Conservation (phyloP, 2,888 invertebrate genomes). For the Apamea crenata region DNA sequence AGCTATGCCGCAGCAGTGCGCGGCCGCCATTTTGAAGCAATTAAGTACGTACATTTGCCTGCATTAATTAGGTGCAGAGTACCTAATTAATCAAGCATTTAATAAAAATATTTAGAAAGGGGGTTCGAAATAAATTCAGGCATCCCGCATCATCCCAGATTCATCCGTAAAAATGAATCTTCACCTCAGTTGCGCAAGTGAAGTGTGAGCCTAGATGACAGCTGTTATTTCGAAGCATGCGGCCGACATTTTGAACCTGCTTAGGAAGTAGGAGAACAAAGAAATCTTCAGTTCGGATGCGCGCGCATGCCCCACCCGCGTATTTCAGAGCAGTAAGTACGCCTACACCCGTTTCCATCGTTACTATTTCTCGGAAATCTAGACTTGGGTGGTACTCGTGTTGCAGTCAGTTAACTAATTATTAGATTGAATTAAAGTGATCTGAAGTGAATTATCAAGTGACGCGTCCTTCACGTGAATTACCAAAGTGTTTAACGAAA, state of each 20-base stretch:
- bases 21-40: conserved; percentile 38
- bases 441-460: background rate
- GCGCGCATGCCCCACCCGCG: conserved; percentile 35
- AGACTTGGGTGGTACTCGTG: background rate
- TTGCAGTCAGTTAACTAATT: background rate
- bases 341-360: conserved; percentile 28
- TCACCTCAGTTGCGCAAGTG: background rate
- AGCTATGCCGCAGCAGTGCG: background rate
- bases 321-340: background rate
- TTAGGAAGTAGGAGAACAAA: background rate
- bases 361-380: conserved; percentile 47
- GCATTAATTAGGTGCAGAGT: background rate
- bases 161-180: background rate
- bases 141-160: background rate
- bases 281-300: conserved; percentile 19
- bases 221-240: background rate
- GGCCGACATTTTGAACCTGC: conserved; percentile 16
- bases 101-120: background rate
- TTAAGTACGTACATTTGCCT: background rate
- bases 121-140: background rate
- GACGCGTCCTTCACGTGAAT: background rate
- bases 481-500: background rate
- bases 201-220: background rate
- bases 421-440: background rate
- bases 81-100: background rate